Base-by-base conservation (phyloP, 2,797 vertebrate genomes). In the Carapus acus region DNA sequence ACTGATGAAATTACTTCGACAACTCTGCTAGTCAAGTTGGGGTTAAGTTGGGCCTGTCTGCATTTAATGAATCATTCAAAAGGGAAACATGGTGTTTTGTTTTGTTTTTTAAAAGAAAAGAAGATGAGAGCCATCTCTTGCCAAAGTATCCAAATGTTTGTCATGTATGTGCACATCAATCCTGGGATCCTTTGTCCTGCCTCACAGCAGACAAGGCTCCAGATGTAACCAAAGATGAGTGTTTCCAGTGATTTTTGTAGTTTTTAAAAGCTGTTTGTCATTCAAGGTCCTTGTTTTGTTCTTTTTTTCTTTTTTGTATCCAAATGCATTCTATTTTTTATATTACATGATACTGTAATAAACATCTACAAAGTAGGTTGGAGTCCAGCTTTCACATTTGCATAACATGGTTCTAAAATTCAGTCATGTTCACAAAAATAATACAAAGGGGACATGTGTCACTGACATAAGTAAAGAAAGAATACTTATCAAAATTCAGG, bases 321-420 rank as follows among this genome's bases (percentile, higher is more conserved):
- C 80, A 88, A 88, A 90, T 84, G 74, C 82, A 85, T 88, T 90
- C 69, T 89, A 89, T 89, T 91, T 90, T 91, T 91, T 89, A 88
- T 90, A 89, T 83, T 85, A 83, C 80, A 76, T 84, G 64, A 73
- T 80, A 81, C 82, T 88, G 83, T 87, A 88, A 88, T 89, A 89
- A 91, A 89, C 81, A 81, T 86, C 84, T 84, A 78, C 73, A 79
- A 72, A 77, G 61, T 37, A 34, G n/a, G 37, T 38, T 19, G 15
- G 18, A 47, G 48, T 46, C 13, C 6, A 33, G 31, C 14, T 29
- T 0, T 31, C 12, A 17, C 16, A 13, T 29, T 38, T 39, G 24
- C 24, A 27, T 27, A 27, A 27, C 9, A 9, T 27, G 24, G 24
- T 9, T 27, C 24, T 4, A 9, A 27, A 27, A 27, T 4, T 27